Conservation (phyloP, 2,797 vertebrate genomes). For the Chelon auratus region DNA sequence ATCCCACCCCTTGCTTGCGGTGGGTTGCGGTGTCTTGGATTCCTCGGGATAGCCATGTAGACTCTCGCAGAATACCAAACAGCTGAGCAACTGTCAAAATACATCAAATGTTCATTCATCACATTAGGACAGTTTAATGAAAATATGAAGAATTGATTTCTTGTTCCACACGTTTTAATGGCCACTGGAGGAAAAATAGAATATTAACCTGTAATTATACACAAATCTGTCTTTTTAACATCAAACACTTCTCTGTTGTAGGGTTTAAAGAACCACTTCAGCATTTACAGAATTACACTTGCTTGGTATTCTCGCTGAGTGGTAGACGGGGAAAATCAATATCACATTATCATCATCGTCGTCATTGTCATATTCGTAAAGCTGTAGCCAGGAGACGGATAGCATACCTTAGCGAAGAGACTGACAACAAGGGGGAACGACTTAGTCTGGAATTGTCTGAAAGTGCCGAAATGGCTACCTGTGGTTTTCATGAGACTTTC, state of each 20-base stretch:
- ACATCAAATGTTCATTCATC: not conserved
- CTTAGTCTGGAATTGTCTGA: not conserved
- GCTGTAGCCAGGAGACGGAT: not conserved
- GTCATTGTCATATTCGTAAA: not conserved
- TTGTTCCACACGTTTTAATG: not conserved
- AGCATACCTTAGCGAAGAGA: not conserved
- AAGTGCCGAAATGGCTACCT: not conserved
- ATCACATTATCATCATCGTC: not conserved
- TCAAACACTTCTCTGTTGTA: not conserved
- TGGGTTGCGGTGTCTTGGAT: constrained; percentile 56
- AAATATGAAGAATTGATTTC: not conserved
- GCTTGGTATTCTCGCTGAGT: not conserved
- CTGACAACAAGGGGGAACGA: not conserved
- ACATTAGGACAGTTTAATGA: not conserved
- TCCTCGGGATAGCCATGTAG: constrained; percentile 41
- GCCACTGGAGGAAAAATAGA: not conserved
- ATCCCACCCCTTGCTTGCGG: constrained; percentile 40
- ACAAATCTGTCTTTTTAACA: not conserved
- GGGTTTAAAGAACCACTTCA: not conserved
- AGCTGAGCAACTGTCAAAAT: constrained; percentile 11
- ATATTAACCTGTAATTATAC: not conserved
- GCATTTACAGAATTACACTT: not conserved
- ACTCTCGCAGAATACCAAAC: constrained; percentile 47
- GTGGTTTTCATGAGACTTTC: not conserved
- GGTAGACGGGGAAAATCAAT: not conserved